These are phyloP conservation scores for Choloepus hoffmanni DNA, from an alignment of 2,113 vertebrate genomes.

Conservation along the genomic window DNA sequence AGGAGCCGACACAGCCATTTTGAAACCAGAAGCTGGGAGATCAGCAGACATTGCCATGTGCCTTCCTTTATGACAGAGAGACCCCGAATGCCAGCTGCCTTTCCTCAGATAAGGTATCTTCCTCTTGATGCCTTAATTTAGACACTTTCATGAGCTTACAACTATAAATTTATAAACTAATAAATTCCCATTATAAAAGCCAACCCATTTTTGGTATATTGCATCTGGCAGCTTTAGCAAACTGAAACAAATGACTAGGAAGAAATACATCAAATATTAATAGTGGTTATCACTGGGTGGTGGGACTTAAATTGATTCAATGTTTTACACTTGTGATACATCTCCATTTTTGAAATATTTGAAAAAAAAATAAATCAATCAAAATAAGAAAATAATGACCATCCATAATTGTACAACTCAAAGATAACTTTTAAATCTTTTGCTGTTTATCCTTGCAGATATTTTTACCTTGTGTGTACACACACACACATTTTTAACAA, in stretches of 20 bases:
- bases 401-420: background rate
- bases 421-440: conserved; percentile 40
- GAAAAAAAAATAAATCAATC: background rate
- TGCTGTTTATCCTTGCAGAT: background rate
- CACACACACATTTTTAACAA: background rate
- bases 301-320: conserved; percentile 19
- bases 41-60: too few relatives aligned
- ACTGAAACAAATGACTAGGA: background rate
- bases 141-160: too few relatives aligned
- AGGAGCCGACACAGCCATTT: too few relatives aligned
- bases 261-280: conserved; percentile 52
- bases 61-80: too few relatives aligned
- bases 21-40: too few relatives aligned
- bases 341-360: conserved; percentile 45
- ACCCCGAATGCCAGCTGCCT: too few relatives aligned
- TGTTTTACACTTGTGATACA: conserved; percentile 37
- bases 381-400: background rate
- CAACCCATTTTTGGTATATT: too few relatives aligned
- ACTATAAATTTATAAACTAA: too few relatives aligned
- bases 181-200: too few relatives aligned
- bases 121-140: too few relatives aligned
- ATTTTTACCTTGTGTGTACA: background rate
- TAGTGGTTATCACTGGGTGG: background rate
- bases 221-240: too few relatives aligned
- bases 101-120: too few relatives aligned